phyloP scores from a whole-genome alignment of 2,888 invertebrate species.

The Idaea dimidiata region DNA sequence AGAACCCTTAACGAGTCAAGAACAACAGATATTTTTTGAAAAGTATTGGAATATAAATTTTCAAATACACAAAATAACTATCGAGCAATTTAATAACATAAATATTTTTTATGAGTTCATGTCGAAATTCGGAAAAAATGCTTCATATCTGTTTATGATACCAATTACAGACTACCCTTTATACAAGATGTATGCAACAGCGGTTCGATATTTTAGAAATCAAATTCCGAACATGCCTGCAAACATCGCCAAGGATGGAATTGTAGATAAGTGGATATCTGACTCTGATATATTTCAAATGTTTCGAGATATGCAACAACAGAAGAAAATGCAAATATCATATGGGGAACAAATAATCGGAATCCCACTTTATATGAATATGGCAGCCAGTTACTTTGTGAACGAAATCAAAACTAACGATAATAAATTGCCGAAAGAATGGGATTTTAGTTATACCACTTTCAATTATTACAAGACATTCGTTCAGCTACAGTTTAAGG shows the following conservation, averaged over 20 bases:
- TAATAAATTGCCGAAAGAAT: background rate
- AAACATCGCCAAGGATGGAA: background rate
- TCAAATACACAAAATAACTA: background rate
- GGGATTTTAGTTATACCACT: background rate
- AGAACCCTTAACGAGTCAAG: background rate
- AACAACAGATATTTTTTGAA: background rate
- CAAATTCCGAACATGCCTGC: background rate
- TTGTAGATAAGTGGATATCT: conserved; percentile 1
- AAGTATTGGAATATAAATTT: background rate
- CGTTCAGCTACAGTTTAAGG: background rate
- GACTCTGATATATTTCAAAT: background rate
- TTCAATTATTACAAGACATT: background rate
- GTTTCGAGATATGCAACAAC: background rate
- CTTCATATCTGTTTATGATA: background rate
- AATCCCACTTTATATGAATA: background rate
- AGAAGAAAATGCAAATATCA: background rate
- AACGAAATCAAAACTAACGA: background rate
- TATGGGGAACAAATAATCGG: background rate
- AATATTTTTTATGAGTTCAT: background rate
- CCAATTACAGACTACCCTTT: background rate
- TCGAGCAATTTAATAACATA: background rate
- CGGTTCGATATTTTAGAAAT: conserved; percentile 1
- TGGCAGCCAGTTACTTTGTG: background rate
- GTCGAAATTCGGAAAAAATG: background rate
- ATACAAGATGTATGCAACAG: background rate